Base-by-base conservation (phyloP, 2,888 invertebrate species). In the Drosophila cyrtoloma region DNA sequence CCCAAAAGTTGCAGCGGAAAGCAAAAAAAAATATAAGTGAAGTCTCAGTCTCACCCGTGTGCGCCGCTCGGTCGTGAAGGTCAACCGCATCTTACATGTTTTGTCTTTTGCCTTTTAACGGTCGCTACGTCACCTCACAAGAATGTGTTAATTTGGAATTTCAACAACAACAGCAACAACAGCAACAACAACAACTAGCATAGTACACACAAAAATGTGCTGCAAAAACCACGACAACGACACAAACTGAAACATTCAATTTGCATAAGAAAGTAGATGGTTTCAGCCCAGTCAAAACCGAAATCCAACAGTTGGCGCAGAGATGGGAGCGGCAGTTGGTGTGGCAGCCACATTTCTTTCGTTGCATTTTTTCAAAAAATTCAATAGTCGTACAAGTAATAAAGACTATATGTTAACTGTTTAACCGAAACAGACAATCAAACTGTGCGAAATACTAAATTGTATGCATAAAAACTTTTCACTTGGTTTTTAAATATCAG, bases 61-160 rank as follows among this genome's bases (percentile, higher is more conserved):
- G 32, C 37, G 70, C 69, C 32, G 22, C 44, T 55, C 58, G 30
- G 33, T 71, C 76, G 58, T 79, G 90, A 85, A 85, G 85, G 85
- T 85, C 80, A 85, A 87, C 85, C 80, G 86, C 85, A 89, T 90
- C 90, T 85, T 85, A 79, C 79, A 79, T 71, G 82, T 86, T 86
- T 79, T 62, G 69, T 60, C 69, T 52, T 72, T 53, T 68, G 80
- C 37, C 50, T 50, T 12, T 63, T 42, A 51, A 47, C 39, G n/a
- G 68, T 50, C 42, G 77, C 63, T 67, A 39, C 75, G 90, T 87
- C 85, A 85, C 53, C 71, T 70, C 52, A 61, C 62, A 87, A 80
- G 83, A 85, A 85, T 85, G 85, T 85, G 85, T 89, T 87, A 89
- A 87, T 79, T 89, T 65, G 72, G 66, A 68, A 70, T 77, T 82